Conservation (phyloP, 2,888 invertebrate species). For the Entomobrya multifasciata region DNA sequence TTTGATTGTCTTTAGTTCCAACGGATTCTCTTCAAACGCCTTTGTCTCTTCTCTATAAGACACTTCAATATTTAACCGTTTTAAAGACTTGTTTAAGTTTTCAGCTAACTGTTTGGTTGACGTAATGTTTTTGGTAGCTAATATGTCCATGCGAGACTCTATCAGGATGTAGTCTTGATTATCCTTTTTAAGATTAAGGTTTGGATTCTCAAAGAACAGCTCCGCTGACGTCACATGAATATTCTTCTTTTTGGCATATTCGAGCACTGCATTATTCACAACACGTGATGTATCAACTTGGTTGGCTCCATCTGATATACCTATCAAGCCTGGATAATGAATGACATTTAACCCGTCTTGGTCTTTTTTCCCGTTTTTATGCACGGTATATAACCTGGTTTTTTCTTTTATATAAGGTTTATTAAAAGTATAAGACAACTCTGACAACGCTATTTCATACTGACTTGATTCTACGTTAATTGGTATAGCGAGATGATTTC, state of each 20-base stretch:
- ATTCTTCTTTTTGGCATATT: constrained; percentile 17
- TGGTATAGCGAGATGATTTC: constrained; percentile 8
- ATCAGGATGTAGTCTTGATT: too few species aligned
- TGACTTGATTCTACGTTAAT: not conserved
- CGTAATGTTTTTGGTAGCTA: not conserved
- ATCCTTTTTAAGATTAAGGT: too few species aligned
- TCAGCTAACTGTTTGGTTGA: too few species aligned
- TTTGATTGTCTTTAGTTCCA: too few species aligned
- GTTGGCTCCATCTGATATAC: not conserved
- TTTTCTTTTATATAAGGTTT: constrained; percentile 19
- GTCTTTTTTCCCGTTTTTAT: too few species aligned
- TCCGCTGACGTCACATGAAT: not conserved
- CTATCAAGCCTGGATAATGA: not conserved
- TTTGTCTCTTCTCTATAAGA: too few species aligned
- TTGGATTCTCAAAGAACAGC: not conserved
- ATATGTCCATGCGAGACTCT: too few species aligned
- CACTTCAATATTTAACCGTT: too few species aligned
- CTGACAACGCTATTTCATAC: not conserved
- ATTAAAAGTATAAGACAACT: not conserved
- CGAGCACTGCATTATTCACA: not conserved
- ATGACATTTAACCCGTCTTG: too few species aligned
- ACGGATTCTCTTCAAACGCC: too few species aligned
- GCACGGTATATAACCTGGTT: not conserved
- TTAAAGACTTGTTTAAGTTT: too few species aligned
- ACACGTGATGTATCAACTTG: too few species aligned